Conservation (phyloP, 1,140 invertebrate genomes). For the Philotrypesis tridentata region DNA sequence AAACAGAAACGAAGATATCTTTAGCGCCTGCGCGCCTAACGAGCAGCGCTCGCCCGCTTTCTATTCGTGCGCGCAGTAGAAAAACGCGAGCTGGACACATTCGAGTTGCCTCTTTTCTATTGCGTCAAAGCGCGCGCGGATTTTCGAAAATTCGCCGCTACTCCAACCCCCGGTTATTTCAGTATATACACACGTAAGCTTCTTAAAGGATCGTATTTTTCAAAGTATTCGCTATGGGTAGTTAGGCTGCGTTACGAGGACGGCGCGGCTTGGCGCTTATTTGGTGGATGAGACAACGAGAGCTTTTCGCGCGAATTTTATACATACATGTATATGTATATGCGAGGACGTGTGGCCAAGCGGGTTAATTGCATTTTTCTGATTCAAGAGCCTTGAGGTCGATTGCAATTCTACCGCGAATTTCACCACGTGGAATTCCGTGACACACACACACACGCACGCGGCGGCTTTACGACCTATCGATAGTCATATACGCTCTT, state of each 20-base stretch:
- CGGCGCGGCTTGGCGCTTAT: conserved; percentile 1
- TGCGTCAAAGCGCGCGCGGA: no score
- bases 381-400: neutral
- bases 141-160: no score
- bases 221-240: no score
- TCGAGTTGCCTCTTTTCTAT: neutral
- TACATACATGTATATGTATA: no score
- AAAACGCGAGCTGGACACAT: neutral
- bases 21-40: conserved; percentile 28
- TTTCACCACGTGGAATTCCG: neutral
- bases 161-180: no score
- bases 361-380: conserved; percentile 22
- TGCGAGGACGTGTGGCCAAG: neutral
- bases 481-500: neutral
- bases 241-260: neutral
- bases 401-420: neutral
- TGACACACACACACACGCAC: no score
- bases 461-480: neutral
- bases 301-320: neutral
- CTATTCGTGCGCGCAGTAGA: neutral
- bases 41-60: neutral
- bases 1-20: conserved; percentile 49
- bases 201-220: no score
- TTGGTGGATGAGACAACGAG: neutral
- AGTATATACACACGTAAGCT: no score